A percentile compares a stretch with the other conserved stretches of the same genome.
Evolutionary conservation across 1,140 invertebrate species (phyloP).

Genomic region (Maconellicoccus hirsutus): DNA sequence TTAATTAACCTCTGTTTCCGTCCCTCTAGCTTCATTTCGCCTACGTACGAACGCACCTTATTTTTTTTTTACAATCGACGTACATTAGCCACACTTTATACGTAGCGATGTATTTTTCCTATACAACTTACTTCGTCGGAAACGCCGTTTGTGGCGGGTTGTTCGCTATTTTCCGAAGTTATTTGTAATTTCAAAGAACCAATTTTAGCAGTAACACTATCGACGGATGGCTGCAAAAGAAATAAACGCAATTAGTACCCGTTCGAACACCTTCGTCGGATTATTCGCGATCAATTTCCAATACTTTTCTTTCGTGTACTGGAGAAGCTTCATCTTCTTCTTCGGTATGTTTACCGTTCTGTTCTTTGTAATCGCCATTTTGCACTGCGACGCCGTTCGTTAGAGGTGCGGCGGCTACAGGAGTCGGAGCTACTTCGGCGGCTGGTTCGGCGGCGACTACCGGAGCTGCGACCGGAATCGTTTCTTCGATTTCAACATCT

Average conservation of each 20-base stretch:
- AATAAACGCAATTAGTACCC: not conserved
- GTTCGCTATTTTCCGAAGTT: not conserved
- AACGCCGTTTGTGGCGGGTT: not conserved
- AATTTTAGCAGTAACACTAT: not conserved
- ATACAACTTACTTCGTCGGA: not conserved
- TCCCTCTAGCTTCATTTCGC: too few relatives aligned
- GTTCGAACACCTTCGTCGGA: too few relatives aligned
- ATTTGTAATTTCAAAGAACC: not conserved
- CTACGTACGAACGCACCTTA: too few relatives aligned
- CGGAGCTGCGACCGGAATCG: slow-evolving; percentile 27
- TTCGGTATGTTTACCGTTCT: slow-evolving; percentile 10
- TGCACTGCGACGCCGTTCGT: not conserved
- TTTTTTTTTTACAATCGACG: too few relatives aligned
- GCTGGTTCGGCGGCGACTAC: too few relatives aligned
- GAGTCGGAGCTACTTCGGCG: not conserved
- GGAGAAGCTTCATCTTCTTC: not conserved
- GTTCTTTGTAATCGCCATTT: slow-evolving; percentile 14
- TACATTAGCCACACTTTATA: too few relatives aligned
- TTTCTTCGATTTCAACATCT: slow-evolving; percentile 34
- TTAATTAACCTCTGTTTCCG: too few relatives aligned
- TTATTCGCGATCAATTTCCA: too few relatives aligned
- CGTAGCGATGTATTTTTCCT: not conserved
- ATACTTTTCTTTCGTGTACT: not conserved
- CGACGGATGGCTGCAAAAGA: not conserved
- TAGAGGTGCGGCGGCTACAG: not conserved